These are phyloP conservation scores for Anneissia japonica DNA, from an alignment of 35 echinoderm and acorn worm species.

Conservation along the genomic window DNA sequence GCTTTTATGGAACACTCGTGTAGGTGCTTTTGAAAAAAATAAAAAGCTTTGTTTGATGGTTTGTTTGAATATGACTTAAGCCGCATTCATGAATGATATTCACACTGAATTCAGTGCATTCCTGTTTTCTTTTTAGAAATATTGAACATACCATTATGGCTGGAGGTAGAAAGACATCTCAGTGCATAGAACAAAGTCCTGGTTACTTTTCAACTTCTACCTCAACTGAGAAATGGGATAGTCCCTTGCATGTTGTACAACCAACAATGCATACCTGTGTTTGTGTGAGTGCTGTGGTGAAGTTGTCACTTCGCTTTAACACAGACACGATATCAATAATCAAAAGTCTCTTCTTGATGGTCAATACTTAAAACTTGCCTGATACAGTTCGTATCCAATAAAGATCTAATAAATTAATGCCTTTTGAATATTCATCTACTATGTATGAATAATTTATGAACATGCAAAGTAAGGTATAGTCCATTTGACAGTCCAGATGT, in stretches of 20 bases:
- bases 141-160: not conserved
- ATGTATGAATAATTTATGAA: not conserved
- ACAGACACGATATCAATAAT: not conserved
- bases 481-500: not conserved
- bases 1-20: no score
- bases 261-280: not conserved
- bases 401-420: not conserved
- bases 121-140: not conserved
- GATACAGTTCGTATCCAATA: not conserved
- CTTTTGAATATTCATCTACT: not conserved
- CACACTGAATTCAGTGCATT: not conserved
- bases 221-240: not conserved
- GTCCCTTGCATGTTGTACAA: not conserved
- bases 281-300: not conserved
- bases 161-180: not conserved
- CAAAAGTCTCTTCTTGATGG: not conserved
- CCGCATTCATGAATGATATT: not conserved
- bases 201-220: conserved; percentile 1
- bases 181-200: not conserved
- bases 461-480: conserved; percentile 2
- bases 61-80: not conserved
- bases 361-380: no score
- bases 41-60: not conserved
- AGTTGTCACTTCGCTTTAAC: not conserved
- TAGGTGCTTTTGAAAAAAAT: no score